Evolutionary conservation across 2,888 invertebrate genomes (phyloP), one percentile per base, ranked within the genome.

Genomic region (Conus canariensis): DNA sequence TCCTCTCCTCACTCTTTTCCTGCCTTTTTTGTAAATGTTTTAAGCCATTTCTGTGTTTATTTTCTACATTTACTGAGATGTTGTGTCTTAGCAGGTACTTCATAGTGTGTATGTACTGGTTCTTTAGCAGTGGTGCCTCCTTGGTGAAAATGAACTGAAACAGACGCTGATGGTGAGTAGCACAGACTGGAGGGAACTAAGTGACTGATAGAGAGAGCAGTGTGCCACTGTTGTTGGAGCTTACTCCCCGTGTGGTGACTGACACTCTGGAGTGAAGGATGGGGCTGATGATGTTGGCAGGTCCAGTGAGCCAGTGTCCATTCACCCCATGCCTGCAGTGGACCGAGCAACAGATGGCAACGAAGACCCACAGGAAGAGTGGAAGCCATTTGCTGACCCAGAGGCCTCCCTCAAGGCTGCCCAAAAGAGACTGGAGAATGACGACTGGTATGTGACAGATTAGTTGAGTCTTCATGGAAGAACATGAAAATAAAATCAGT

Each of bases 391-490:
- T 93, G 97, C 97, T 30, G 97, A 97, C 94, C 97, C 98, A 0
- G 97, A 97, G 91, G 97, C 97, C 80, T 97, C 97, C 0, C 95
- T 98, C 22, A 97, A 97, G 30, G 97, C 97, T 91, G 97, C 97
- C 7, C 93, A 95, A 87, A 94, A 94, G 90, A 94, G 95, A 77
- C 92, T 96, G 77, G 93, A 93, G 64, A 93, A 94, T 70, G 96
- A 96, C 82, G 96, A 96, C 86, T 96, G 96, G 96, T 96, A 92
- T 92, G 45, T 45, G 45, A 45, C 45, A 45, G 45, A 45, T 94
- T 91, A 10, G 30, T 16, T 2, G 64, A 30, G 45, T 4, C 45
- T 45, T 45, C 45, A 45, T 45, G 45, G n/a, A 45, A 45, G 45
- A 45, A 45, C 45, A 45, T 45, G 45, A 45, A 45, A 45, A 45